These are phyloP conservation scores for Helostoma temminkii DNA, from an alignment of 2,797 vertebrate species.

Conservation along the genomic window DNA sequence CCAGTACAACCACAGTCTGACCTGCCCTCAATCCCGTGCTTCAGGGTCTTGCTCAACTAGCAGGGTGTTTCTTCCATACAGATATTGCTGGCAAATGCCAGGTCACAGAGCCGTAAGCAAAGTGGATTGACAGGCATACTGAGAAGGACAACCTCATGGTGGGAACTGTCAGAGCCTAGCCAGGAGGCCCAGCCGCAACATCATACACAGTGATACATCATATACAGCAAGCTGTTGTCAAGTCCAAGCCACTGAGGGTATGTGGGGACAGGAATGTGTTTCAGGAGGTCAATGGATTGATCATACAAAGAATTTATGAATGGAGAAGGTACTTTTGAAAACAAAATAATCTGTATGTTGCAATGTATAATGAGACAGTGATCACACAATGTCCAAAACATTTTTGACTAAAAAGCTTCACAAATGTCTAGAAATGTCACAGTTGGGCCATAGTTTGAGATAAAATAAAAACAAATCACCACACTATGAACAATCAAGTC, in stretches of 20 bases:
- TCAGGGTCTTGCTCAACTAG: not conserved
- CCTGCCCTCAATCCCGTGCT: too few species aligned
- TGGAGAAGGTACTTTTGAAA: constrained; percentile 52
- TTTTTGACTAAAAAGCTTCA: not conserved
- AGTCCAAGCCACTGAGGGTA: constrained; percentile 35
- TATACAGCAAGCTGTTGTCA: constrained; percentile 65
- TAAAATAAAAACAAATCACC: too few species aligned
- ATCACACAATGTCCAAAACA: not conserved
- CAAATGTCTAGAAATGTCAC: not conserved
- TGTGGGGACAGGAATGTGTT: constrained; percentile 32
- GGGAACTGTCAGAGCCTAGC: constrained; percentile 68
- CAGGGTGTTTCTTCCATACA: constrained; percentile 16
- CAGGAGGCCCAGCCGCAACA: constrained; percentile 49
- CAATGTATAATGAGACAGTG: not conserved
- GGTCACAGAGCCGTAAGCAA: constrained; percentile 44
- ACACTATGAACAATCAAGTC: constrained; percentile 1
- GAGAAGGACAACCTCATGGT: constrained; percentile 56
- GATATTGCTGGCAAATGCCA: constrained; percentile 52
- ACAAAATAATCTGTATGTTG: too few species aligned
- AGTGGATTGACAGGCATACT: constrained; percentile 62
- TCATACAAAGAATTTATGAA: constrained; percentile 2
- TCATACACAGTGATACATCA: constrained; percentile 38
- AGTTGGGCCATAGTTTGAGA: too few species aligned
- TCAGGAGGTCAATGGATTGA: constrained; percentile 5
- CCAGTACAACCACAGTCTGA: too few species aligned